Conservation (phyloP, 2,113 vertebrate genomes). For the Pedetes capensis region DNA sequence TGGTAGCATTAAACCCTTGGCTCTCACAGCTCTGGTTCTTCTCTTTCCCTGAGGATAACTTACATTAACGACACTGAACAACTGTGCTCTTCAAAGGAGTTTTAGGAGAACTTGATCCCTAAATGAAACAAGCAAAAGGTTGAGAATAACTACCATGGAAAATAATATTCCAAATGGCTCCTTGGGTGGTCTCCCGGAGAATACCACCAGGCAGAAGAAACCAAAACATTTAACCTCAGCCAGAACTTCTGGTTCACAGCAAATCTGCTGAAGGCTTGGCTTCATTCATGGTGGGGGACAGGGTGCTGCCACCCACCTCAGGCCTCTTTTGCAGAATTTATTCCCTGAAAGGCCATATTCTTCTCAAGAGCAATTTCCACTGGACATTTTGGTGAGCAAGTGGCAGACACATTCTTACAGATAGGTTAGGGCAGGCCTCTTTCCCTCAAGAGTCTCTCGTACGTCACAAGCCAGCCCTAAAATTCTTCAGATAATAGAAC, state of each 20-base stretch:
- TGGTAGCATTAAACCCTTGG: slow-evolving; percentile 30
- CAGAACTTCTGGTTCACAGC: not conserved
- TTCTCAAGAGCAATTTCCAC: not conserved
- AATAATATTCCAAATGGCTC: slow-evolving; percentile 42
- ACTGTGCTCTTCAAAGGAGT: slow-evolving; percentile 53
- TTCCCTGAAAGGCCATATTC: not conserved
- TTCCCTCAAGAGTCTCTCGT: not conserved
- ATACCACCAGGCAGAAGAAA: slow-evolving; percentile 31
- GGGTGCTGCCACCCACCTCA: not conserved
- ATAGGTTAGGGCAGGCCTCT: not conserved
- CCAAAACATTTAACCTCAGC: not conserved
- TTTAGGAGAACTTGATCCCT: slow-evolving; percentile 60
- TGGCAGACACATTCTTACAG: not conserved
- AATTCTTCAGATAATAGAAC: not conserved
- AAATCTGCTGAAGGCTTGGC: not conserved
- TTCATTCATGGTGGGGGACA: not conserved
- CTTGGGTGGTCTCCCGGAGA: slow-evolving; percentile 43
- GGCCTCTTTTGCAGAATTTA: not conserved
- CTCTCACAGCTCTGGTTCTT: slow-evolving; percentile 24
- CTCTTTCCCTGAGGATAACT: slow-evolving; percentile 35
- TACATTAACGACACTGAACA: slow-evolving; percentile 26
- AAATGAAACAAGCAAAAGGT: slow-evolving; percentile 63
- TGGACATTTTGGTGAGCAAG: not conserved
- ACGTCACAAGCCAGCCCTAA: not conserved
- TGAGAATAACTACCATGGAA: slow-evolving; percentile 64